These are phyloP conservation scores for Hirtodrosophila cameraria DNA, from an alignment of 2,888 invertebrate genomes.

Conservation along the genomic window DNA sequence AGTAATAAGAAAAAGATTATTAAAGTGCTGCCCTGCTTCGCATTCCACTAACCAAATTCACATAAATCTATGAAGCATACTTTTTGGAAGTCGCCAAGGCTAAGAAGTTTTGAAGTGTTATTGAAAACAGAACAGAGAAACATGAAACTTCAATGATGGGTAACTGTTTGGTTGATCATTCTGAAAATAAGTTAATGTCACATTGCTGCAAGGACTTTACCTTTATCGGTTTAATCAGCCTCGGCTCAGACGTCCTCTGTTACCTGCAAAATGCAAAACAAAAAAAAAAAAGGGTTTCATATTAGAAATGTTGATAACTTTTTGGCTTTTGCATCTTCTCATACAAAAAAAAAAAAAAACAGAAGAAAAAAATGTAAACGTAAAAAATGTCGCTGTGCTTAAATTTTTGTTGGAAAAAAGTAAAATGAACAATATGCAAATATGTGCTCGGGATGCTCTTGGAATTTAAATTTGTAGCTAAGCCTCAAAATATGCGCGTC, in stretches of 20 bases:
- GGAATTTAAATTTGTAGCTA: conserved; percentile 74
- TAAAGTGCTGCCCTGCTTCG: too few relatives aligned
- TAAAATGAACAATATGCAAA: conserved; percentile 68
- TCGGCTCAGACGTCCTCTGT: conserved; percentile 25
- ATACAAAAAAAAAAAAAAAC: conserved; percentile 6
- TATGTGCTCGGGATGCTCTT: conserved; percentile 61
- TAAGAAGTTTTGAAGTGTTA: too few relatives aligned
- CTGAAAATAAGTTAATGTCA: neutral
- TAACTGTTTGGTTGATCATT: conserved; percentile 10
- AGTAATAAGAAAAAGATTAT: too few relatives aligned
- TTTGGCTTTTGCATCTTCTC: conserved; percentile 28
- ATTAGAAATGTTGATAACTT: conserved; percentile 69
- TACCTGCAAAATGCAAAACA: conserved; percentile 37
- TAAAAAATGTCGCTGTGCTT: conserved; percentile 44
- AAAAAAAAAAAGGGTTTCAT: conserved; percentile 56
- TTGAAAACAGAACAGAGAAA: neutral
- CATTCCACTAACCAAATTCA: too few relatives aligned
- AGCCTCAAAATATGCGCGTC: conserved; percentile 66
- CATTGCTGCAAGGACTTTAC: conserved; percentile 24
- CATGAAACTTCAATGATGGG: neutral
- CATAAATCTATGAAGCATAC: too few relatives aligned
- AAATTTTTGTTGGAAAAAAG: conserved; percentile 35
- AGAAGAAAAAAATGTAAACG: too few relatives aligned
- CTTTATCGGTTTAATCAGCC: conserved; percentile 70
- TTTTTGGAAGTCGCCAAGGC: too few relatives aligned